phyloP scores from a whole-genome alignment of 2,888 invertebrate species.

The Antheraea yamamai region DNA sequence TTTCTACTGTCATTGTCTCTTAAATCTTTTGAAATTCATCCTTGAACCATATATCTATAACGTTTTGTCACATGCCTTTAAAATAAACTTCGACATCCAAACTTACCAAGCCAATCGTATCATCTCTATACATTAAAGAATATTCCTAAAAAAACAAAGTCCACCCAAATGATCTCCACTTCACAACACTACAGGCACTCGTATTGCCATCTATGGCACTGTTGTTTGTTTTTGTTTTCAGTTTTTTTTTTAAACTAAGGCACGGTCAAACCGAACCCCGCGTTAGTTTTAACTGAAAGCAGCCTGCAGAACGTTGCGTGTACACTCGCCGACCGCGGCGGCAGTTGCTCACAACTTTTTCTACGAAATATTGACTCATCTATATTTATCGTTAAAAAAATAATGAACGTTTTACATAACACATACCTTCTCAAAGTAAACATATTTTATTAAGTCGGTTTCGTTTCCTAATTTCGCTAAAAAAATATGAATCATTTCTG shows the following conservation, averaged over 20 bases:
- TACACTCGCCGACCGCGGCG: constrained; percentile 61
- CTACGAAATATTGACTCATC: constrained; percentile 14
- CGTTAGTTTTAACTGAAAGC: constrained; percentile 73
- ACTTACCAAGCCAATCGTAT: constrained; percentile 41
- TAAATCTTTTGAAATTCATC: too few species aligned
- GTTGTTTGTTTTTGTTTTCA: constrained; percentile 12
- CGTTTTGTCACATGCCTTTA: too few species aligned
- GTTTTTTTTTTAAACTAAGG: constrained; percentile 29
- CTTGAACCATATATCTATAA: too few species aligned
- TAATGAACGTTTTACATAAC: background rate
- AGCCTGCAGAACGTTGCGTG: constrained; percentile 73
- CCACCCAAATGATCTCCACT: constrained; percentile 25
- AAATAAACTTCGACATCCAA: background rate
- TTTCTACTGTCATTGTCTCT: too few species aligned
- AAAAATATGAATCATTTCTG: constrained; percentile 19
- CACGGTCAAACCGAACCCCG: constrained; percentile 61
- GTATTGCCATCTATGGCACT: constrained; percentile 17
- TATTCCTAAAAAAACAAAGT: background rate
- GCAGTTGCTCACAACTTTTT: constrained; percentile 60
- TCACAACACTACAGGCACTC: constrained; percentile 42
- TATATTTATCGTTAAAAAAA: background rate
- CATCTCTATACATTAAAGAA: constrained; percentile 24
- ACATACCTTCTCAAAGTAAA: background rate
- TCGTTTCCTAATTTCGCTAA: background rate
- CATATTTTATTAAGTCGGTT: background rate